Conservation (phyloP, 2,113 vertebrate species). For the Brienomyrus brachyistius region DNA sequence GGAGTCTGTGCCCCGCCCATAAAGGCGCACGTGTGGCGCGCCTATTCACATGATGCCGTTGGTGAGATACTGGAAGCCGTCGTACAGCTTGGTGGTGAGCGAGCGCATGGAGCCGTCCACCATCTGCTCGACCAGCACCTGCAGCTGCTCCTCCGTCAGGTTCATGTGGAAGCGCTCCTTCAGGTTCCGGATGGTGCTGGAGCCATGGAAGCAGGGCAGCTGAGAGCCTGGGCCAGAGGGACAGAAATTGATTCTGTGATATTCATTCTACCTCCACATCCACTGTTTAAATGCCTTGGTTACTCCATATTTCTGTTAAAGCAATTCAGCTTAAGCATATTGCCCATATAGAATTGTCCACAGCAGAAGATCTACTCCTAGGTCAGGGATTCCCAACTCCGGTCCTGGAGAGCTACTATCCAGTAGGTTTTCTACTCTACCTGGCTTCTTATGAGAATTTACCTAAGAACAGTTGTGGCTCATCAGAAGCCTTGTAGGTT, state of each 20-base stretch:
- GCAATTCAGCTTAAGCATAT: not conserved
- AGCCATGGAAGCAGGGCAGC: slow-evolving; percentile 90
- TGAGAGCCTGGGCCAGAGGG: slow-evolving; percentile 66
- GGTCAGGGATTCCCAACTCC: not conserved
- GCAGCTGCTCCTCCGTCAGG: slow-evolving; percentile 91
- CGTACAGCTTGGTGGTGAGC: slow-evolving; percentile 90
- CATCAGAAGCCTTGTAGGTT: too few relatives aligned
- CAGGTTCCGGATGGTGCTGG: slow-evolving; percentile 82
- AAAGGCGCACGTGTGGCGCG: not conserved
- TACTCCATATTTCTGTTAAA: not conserved
- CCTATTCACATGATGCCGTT: slow-evolving; percentile 45
- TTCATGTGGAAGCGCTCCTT: slow-evolving; percentile 97
- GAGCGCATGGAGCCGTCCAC: slow-evolving; percentile 88
- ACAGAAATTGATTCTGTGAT: not conserved
- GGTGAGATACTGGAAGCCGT: slow-evolving; percentile 95
- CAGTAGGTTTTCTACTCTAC: too few relatives aligned
- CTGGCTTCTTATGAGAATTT: too few relatives aligned
- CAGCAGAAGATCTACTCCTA: not conserved
- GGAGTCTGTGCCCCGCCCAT: not conserved
- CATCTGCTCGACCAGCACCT: slow-evolving; percentile 84
- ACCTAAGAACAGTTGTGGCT: too few relatives aligned
- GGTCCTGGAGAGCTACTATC: too few relatives aligned
- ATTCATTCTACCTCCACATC: not conserved
- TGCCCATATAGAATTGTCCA: not conserved
- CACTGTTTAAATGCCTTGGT: not conserved